A percentile compares a stretch with the other conserved stretches of the same genome.
Evolutionary conservation across 2,113 vertebrate species (phyloP).

Genomic region (Cygnus atratus): DNA sequence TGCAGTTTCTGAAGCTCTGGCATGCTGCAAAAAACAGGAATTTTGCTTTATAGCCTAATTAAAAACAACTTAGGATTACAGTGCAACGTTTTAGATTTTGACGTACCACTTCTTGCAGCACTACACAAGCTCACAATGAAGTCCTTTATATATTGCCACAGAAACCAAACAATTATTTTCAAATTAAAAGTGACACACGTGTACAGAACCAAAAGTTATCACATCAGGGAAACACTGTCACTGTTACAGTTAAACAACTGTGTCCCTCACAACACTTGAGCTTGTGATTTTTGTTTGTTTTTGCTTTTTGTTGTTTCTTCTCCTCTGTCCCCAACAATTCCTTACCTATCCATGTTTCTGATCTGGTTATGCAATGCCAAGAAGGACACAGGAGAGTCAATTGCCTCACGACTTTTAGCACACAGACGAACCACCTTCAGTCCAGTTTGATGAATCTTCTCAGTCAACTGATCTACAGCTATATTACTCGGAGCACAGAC

Average conservation of each 20-base stretch:
- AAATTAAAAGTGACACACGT: not conserved
- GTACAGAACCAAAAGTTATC: not conserved
- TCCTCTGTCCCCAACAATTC: not conserved
- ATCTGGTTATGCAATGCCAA: slow-evolving; percentile 98
- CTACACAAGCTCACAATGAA: not conserved
- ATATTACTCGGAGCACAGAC: slow-evolving; percentile 99
- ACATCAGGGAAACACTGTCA: fast-evolving
- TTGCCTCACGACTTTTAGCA: slow-evolving; percentile 96
- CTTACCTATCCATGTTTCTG: slow-evolving; percentile 98
- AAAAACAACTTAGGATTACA: not conserved
- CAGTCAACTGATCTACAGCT: slow-evolving; percentile 95
- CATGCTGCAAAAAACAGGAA: slow-evolving; percentile 79
- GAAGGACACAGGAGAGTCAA: slow-evolving; percentile 97
- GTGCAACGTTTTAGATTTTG: fast-evolving
- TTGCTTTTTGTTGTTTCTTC: not conserved
- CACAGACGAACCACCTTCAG: slow-evolving; percentile 98
- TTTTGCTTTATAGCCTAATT: not conserved
- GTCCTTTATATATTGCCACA: not conserved
- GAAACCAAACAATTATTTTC: not conserved
- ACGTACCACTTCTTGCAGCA: not conserved
- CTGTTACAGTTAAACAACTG: fast-evolving
- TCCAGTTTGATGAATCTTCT: slow-evolving; percentile 98
- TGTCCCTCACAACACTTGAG: fast-evolving
- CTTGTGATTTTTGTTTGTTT: no score
- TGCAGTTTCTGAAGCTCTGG: slow-evolving; percentile 98